A percentile compares a stretch with the other conserved stretches of the same genome.
phyloP scores from a whole-genome alignment of 2,888 invertebrate species.

The Eustalomyia histrio region DNA sequence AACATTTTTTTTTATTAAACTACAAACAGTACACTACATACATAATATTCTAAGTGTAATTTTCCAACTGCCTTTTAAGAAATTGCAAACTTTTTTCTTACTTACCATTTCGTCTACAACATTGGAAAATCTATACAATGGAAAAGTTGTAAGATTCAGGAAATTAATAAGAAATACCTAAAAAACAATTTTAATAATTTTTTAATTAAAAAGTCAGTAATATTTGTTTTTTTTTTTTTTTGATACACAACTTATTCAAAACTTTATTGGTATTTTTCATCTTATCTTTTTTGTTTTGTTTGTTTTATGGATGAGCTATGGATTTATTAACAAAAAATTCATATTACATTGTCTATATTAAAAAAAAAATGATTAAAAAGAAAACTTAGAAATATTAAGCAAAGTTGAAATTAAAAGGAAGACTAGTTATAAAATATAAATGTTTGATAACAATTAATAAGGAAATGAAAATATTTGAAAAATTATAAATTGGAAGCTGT shows the following conservation, averaged over 20 bases:
- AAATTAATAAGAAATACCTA: background rate
- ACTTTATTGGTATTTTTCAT: slow-evolving; percentile 7
- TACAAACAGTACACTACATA: too few species aligned
- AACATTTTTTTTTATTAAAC: too few species aligned
- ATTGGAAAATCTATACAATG: background rate
- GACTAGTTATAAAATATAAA: background rate
- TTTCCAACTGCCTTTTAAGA: background rate
- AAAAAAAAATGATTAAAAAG: background rate
- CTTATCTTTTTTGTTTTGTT: background rate
- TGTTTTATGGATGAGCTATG: background rate
- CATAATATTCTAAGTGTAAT: too few species aligned
- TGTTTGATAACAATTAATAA: background rate
- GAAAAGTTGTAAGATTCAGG: background rate
- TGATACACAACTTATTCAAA: slow-evolving; percentile 1
- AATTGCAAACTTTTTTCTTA: background rate
- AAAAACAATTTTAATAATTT: background rate
- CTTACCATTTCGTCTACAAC: background rate
- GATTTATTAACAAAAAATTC: background rate
- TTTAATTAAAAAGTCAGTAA: slow-evolving; percentile 4
- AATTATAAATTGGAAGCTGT: too few species aligned
- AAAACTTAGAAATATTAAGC: background rate
- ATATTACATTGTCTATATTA: background rate
- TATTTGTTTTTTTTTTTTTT: background rate
- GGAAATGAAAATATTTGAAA: too few species aligned
- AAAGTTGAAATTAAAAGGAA: background rate